These are phyloP conservation scores for Rhynchomys soricoides DNA, from an alignment of 2,113 vertebrate species.

Conservation along the genomic window DNA sequence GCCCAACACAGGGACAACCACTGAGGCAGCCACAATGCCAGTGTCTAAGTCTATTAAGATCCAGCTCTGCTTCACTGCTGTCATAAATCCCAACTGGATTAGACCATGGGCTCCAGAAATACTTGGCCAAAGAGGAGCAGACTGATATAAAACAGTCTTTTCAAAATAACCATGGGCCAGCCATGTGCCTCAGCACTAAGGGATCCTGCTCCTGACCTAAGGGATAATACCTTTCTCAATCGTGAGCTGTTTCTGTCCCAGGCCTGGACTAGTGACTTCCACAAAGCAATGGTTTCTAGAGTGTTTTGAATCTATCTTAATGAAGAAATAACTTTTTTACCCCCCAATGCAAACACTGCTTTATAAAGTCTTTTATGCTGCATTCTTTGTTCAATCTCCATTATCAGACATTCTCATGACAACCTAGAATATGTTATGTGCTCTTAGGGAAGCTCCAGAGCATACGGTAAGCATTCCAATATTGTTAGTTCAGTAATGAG, in stretches of 20 bases:
- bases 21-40: not conserved
- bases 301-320: not conserved
- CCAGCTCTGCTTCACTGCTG: not conserved
- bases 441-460: not conserved
- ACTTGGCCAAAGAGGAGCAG: not conserved
- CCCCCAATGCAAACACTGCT: not conserved
- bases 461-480: not conserved
- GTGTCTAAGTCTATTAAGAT: not conserved
- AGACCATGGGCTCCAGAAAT: not conserved
- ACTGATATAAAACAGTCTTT: not conserved
- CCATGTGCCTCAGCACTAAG: not conserved
- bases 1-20: not conserved
- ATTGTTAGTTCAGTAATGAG: not conserved
- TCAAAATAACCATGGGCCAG: slow-evolving; percentile 46
- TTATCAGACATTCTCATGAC: not conserved
- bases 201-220: not conserved
- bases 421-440: not conserved
- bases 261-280: not conserved
- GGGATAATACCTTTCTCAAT: not conserved
- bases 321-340: not conserved
- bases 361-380: not conserved
- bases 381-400: slow-evolving; percentile 5
- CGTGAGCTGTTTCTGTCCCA: not conserved
- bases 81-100: not conserved
- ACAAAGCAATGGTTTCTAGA: not conserved